A percentile compares a stretch with the other conserved stretches of the same genome.
phyloP scores from a whole-genome alignment of 2,113 vertebrate species.

The Lutjanus erythropterus region DNA sequence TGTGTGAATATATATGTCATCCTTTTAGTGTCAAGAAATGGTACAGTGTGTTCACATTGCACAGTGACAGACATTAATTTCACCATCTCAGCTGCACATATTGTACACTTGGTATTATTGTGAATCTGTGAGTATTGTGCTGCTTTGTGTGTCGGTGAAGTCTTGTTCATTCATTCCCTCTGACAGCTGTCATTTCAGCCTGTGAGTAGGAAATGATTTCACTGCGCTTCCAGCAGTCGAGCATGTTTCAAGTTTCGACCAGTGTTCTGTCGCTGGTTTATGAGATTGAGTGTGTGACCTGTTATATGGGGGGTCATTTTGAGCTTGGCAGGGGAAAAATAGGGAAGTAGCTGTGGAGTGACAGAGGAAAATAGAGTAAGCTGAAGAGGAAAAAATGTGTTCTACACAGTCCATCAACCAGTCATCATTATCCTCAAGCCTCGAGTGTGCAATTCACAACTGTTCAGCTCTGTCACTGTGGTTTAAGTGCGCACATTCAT shows the following conservation, averaged over 20 bases:
- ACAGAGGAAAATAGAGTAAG: slow-evolving; percentile 20
- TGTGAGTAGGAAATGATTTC: slow-evolving; percentile 42
- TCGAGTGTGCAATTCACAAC: neutral
- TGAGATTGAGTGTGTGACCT: slow-evolving; percentile 60
- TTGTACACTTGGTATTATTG: neutral
- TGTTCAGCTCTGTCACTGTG: neutral
- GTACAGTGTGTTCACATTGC: neutral
- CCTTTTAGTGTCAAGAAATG: neutral
- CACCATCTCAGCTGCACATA: neutral
- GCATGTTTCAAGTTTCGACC: slow-evolving; percentile 33
- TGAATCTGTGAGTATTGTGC: slow-evolving; percentile 25
- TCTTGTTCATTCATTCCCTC: slow-evolving; percentile 33
- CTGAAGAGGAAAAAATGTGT: slow-evolving; percentile 11
- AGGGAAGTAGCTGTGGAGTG: neutral
- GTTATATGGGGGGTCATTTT: slow-evolving; percentile 35
- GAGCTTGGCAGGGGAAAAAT: slow-evolving; percentile 26
- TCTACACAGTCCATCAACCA: slow-evolving; percentile 3
- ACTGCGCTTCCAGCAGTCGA: slow-evolving; percentile 23
- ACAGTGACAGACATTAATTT: slow-evolving; percentile 16
- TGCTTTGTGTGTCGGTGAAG: slow-evolving; percentile 20
- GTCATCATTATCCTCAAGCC: neutral
- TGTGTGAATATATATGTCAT: neutral
- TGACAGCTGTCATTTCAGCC: slow-evolving; percentile 69
- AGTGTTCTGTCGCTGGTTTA: slow-evolving; percentile 39
- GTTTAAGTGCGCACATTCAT: slow-evolving; percentile 12